Evolutionary conservation across 2,113 vertebrate species (phyloP).

Genomic region (Procavia capensis): DNA sequence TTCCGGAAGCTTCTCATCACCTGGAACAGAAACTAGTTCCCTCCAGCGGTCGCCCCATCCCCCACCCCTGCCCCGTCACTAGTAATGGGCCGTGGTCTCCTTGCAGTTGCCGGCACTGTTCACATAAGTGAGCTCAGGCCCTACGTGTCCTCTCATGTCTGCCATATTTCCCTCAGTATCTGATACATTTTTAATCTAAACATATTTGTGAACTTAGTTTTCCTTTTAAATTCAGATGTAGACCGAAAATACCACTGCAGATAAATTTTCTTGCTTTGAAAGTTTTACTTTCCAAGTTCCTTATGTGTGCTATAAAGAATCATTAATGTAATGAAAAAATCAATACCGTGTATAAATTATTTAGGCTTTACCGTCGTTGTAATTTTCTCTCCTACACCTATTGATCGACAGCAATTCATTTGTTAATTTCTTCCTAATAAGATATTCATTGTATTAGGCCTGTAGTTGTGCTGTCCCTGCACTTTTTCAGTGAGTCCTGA

Average conservation of each 20-base stretch:
- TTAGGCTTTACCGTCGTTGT: slow-evolving; percentile 82
- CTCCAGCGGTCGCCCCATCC: not conserved
- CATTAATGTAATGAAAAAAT: slow-evolving; percentile 84
- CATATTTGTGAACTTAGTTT: slow-evolving; percentile 45
- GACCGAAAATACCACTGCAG: slow-evolving; percentile 46
- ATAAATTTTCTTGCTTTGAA: slow-evolving; percentile 77
- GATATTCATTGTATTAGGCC: slow-evolving; percentile 79
- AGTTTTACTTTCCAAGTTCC: slow-evolving; percentile 79
- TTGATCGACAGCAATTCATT: slow-evolving; percentile 83
- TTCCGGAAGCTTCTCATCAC: not conserved
- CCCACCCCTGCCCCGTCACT: not conserved
- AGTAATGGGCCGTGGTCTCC: not conserved
- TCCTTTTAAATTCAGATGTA: slow-evolving; percentile 51
- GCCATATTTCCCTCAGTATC: not conserved
- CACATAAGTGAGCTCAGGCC: not conserved
- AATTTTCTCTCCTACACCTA: slow-evolving; percentile 82
- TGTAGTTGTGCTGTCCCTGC: slow-evolving; percentile 77
- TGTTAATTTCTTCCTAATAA: slow-evolving; percentile 81
- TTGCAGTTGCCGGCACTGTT: not conserved
- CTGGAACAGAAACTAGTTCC: not conserved
- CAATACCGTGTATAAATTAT: slow-evolving; percentile 79
- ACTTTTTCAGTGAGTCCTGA: slow-evolving; percentile 73
- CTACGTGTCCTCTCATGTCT: not conserved
- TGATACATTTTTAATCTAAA: slow-evolving; percentile 48
- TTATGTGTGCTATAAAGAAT: slow-evolving; percentile 78